Conservation (phyloP, 2,888 invertebrate species). For the Esperia sulphurella region DNA sequence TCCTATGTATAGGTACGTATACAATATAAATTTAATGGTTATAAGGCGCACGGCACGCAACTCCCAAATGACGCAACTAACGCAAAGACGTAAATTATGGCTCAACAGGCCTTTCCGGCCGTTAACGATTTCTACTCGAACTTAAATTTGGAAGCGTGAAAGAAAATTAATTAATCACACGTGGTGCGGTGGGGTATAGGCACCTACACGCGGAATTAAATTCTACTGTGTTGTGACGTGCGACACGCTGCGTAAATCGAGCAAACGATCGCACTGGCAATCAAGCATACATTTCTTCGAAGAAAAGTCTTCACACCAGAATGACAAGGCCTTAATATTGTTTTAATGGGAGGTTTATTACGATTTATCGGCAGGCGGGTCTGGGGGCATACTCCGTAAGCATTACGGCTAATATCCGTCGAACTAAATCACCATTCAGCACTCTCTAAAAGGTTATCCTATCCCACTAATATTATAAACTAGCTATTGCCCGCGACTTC, state of each 20-base stretch:
- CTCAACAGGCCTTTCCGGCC: conserved; percentile 73
- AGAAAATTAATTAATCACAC: conserved; percentile 75
- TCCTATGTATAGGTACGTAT: conserved; percentile 55
- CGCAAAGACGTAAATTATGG: conserved; percentile 68
- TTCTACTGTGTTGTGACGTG: conserved; percentile 5
- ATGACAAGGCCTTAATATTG: too few relatives aligned
- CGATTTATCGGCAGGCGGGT: too few relatives aligned
- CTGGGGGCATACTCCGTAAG: too few relatives aligned
- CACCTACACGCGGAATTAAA: conserved; percentile 2
- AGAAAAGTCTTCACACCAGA: too few relatives aligned
- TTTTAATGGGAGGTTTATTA: too few relatives aligned
- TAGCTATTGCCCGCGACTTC: too few relatives aligned
- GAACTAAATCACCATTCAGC: too few relatives aligned
- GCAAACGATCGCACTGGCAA: background rate
- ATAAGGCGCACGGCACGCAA: conserved; percentile 66
- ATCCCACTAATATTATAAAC: too few relatives aligned
- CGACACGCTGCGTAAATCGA: conserved; percentile 6
- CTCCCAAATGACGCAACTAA: conserved; percentile 65
- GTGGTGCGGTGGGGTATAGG: conserved; percentile 29
- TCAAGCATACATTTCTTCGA: too few relatives aligned
- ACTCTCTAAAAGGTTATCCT: too few relatives aligned
- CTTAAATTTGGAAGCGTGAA: conserved; percentile 66
- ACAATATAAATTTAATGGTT: conserved; percentile 68
- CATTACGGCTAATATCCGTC: too few relatives aligned
- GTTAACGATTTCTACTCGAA: conserved; percentile 67